Base-by-base conservation (phyloP, 2,797 vertebrate genomes). In the Gymnoscopelus microlampas region DNA sequence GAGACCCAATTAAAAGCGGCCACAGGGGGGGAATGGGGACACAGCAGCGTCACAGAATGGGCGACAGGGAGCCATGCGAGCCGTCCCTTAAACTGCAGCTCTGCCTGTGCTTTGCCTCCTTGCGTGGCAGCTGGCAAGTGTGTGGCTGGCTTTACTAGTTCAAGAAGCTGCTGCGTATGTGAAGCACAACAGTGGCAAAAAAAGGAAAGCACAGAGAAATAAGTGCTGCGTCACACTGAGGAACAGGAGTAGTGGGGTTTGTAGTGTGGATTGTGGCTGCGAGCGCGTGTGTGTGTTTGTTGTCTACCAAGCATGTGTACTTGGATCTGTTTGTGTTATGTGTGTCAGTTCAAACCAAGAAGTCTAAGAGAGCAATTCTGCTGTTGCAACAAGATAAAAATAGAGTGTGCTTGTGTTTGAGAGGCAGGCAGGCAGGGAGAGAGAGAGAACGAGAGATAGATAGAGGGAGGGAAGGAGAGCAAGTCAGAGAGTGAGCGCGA, bases 141-240 rank as follows among this genome's bases (percentile, higher is more conserved):
- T 74, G 74, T 92, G 89, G 92, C 85, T 93, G 85, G 87, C 93
- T 95, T 89, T 86, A 93, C 92, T 93, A 91, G 91, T 95, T 94
- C 81, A 84, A 92, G 92, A 94, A 93, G 91, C 93, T 94, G 93
- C 89, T 94, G 93, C 89, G 92, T 92, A 95, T 94, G 94, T 92
- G 89, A 90, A 85, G 91, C 94, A 94, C 93, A 94, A 95, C 94
- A 95, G 92, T 93, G 92, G 95, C 58, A 56, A 71, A 12, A 49
- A 69, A 26, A 70, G 24, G 81, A 86, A 87, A 91, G 86, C 85
- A 78, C 68, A 68, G 95, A 97, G 96, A 98, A 99, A 98, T 97
- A 97, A 97, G 93, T 97, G 96, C 97, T 99, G 98, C 98, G 97
- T 99, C 98, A 99, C 96, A 97, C 94, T 94, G 90, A 91, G 94